phyloP scores from a whole-genome alignment of 2,113 vertebrate genomes.

The Henicopernis longicauda region DNA sequence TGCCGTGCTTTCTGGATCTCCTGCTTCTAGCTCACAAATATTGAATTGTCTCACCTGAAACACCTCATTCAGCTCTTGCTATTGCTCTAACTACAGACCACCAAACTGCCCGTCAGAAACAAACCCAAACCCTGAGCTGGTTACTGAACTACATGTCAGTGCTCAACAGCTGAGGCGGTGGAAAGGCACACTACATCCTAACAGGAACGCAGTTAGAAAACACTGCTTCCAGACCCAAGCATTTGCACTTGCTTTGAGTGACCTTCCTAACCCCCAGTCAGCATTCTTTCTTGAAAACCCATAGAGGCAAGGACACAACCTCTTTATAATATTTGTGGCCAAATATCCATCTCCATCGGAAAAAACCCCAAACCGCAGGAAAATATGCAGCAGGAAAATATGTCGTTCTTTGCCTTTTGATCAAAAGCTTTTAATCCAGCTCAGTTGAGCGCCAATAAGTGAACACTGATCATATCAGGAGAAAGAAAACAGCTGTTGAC shows the following conservation, averaged over 20 bases:
- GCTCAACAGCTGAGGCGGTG: neutral
- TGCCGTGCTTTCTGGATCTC: neutral
- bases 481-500: neutral
- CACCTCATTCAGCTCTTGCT: neutral
- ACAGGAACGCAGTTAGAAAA: neutral
- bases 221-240: neutral
- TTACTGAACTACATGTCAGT: neutral
- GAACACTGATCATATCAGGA: neutral
- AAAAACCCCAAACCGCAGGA: neutral
- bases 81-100: neutral
- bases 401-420: neutral
- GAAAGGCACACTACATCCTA: neutral
- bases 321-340: neutral
- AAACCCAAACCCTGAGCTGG: neutral
- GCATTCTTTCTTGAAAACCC: neutral
- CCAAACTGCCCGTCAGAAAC: neutral
- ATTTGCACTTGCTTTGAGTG: neutral
- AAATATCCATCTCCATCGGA: neutral
- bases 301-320: neutral
- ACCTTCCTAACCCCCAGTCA: neutral
- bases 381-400: neutral
- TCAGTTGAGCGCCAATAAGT: neutral
- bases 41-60: neutral
- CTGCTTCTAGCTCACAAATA: neutral
- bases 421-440: neutral